Base-by-base conservation (phyloP, 2,888 invertebrate species). In the Nemapogon koenigi region DNA sequence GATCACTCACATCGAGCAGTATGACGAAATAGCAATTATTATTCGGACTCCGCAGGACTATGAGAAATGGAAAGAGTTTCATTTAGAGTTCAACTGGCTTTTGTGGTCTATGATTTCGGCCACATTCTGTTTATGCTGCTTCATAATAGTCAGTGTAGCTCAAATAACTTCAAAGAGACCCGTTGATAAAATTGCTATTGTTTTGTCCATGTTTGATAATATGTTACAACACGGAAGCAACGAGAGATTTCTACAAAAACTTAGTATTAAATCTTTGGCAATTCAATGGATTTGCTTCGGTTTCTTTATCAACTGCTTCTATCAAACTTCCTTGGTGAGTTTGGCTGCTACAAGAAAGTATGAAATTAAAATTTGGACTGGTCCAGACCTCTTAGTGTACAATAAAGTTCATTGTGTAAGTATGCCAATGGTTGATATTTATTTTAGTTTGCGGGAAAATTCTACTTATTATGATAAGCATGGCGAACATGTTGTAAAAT, bases 251-350 rank as follows among this genome's bases (percentile, higher is more conserved):
- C 53, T 41, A 40, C 45, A 52, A 4, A 53, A 49, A 30, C 50
- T 31, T 10, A 31, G 49, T 22, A 47, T 62, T 18, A 54, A 57
- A 46, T 38, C 44, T 1, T 42, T 69, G 6, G 48, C 63, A 16
- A 37, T 62, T 16, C 49, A 47, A 37, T 71, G 71, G 71, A 50
- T 65, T 42, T 59, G 60, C 57, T 71, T 64, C 22, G 57, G 66
- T 26, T 71, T 61, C 43, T 66, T 59, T 31, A 55, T 70, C 8
- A 47, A 44, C 2, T 65, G 49, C 41, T 69, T 72, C 45, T 72
- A 69, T 40, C 62, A 56, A 32, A 64, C 67, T 3, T 55, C 59
- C 10, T 45, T 67, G 16, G 60, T 55, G 39, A 62, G 63, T 45
- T 52, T 67, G 27, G 47, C 63, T 19, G 55, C 64, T n/a, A 48